A percentile compares a stretch with the other conserved stretches of the same genome.
Evolutionary conservation across 92 coral and sea anemone species (phyloP).

Genomic region (Micromussa lordhowensis): DNA sequence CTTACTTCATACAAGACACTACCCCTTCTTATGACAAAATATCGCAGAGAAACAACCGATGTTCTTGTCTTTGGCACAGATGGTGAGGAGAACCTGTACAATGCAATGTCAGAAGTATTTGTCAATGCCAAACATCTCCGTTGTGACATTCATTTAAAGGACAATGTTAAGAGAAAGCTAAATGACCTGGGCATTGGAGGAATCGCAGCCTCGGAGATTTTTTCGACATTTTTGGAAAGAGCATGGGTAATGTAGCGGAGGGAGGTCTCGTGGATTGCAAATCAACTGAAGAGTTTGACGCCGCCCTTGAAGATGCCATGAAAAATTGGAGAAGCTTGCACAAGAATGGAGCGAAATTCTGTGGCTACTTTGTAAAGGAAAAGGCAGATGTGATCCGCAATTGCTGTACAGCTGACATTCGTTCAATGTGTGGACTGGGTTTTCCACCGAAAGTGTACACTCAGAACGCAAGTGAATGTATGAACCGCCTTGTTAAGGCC

Average conservation of each 20-base stretch:
- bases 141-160: slow-evolving; percentile 63
- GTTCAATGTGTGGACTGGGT: slow-evolving; percentile 72
- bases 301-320: slow-evolving; percentile 15
- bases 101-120: slow-evolving; percentile 22
- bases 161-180: slow-evolving; percentile 56
- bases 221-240: too few species aligned
- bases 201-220: too few species aligned
- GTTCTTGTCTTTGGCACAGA: slow-evolving; percentile 49
- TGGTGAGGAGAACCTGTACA: slow-evolving; percentile 1
- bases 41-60: slow-evolving; percentile 27
- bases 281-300: slow-evolving; percentile 43
- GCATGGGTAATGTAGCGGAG: slow-evolving; percentile 24
- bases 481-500: slow-evolving; percentile 56
- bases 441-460: slow-evolving; percentile 69
- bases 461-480: slow-evolving; percentile 58
- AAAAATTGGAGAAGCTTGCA: slow-evolving; percentile 51
- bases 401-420: slow-evolving; percentile 63
- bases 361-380: slow-evolving; percentile 42
- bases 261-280: slow-evolving; percentile 60
- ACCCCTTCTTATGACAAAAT: slow-evolving; percentile 48
- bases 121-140: slow-evolving; percentile 48
- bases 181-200: slow-evolving; percentile 35
- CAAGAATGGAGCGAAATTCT: slow-evolving; percentile 45
- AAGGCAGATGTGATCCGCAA: slow-evolving; percentile 49
- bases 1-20: slow-evolving; percentile 40